Base-by-base conservation (phyloP, 2,113 vertebrate species). In the Mixornis gularis region DNA sequence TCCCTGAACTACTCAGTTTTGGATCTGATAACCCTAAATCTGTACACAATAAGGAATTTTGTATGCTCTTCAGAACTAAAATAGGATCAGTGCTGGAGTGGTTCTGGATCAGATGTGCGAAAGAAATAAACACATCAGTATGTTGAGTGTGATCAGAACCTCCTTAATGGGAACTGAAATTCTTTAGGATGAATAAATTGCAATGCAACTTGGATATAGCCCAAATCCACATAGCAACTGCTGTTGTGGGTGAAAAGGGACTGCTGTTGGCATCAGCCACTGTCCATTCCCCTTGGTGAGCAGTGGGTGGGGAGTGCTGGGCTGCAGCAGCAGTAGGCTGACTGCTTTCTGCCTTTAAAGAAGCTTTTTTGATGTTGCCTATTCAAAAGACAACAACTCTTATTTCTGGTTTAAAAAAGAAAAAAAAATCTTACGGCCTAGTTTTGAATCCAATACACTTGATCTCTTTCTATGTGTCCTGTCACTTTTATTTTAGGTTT, bases 401-500 rank as follows among this genome's bases (percentile, higher is more conserved):
- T 74, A 66, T 52, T 91, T 82, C 34, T 84, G 24, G 40, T 79
- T 88, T 22, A 29, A 56, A 40, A 17, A 34, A 40, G 6, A 34
- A 63, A 58, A 22, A 52, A 6, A 56, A 66, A 48, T 3, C 9
- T 8, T 64, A 51, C 7, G n/a, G 38, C 88, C 62, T 86, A 78
- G 71, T 86, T 91, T 79, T 91, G 66, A 85, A 76, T 84, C 36
- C 38, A 62, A 0, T 81, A 30, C 12, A 12, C 36, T 80, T 89
- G 63, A 92, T 83, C 65, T 81, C 48, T 44, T 51, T 38, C 46
- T 49, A 0, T 55, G 66, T 56, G 68, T 94, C 60, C 56, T 83
- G 65, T 92, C 90, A 76, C 63, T 94, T 90, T 55, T 85, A 60
- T 89, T 96, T 87, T 85, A 40, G 62, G 43, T 82, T 93, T 84